Evolutionary conservation across 2,888 invertebrate species (phyloP), one percentile per base, ranked within the genome.

Genomic region (Scotopteryx bipunctaria): DNA sequence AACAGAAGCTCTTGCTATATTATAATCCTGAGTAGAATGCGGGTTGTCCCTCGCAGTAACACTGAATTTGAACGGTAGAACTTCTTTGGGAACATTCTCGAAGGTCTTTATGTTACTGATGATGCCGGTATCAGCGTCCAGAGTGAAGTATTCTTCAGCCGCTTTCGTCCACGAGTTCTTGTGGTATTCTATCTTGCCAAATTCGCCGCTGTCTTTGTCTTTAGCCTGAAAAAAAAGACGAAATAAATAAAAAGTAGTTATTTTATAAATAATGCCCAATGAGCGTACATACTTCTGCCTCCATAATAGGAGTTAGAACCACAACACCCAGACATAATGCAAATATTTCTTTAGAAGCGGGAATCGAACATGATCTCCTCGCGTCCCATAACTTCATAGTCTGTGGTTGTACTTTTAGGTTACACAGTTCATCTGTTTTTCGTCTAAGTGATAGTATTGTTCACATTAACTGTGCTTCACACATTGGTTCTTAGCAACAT

Each of bases 161-260:
- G 79, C 82, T 69, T 76, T 88, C 23, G 73, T 87, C 91, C 82
- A 91, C 0, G 83, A 90, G 65, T 83, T 89, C 65, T 89, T 89
- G 5, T 85, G 86, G 79, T 96, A 98, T 59, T 93, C 93, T 14
- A 98, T 86, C 70, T 93, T 93, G 1, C 97, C 97, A 76, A 93
- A 96, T 58, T 94, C 93, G 0, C 96, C 96, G 45, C 95, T 95
- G 76, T 98, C 98, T 61, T 93, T 92, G 81, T 98, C 98, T 61
- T 94, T 93, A 0, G 98, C 98, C 92, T 95, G 59, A 5, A 52
- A 57, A 15, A 2, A 29, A 11, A 27, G 9, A 38, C n/a, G n/a
- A 23, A 13, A 21, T 11, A 23, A 21, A 6, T 19, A 5, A 4
- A 19, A 5, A 2, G 6, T 19, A 19, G 19, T 1, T 19, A 5